Conservation (phyloP, 2,797 vertebrate genomes). For the Manis javanica region DNA sequence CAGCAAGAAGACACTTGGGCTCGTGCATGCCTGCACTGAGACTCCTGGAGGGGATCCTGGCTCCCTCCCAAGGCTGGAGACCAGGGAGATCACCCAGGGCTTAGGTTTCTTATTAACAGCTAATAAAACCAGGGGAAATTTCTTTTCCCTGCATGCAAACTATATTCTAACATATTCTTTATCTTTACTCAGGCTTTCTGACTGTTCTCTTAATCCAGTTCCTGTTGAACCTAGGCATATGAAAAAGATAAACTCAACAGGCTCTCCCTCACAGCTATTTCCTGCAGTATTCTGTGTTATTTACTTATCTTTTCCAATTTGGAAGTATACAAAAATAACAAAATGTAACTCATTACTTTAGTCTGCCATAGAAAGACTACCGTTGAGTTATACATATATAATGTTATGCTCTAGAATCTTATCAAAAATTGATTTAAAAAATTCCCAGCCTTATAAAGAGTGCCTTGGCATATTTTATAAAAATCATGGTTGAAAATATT, state of each 20-base stretch:
- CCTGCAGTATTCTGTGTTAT: neutral
- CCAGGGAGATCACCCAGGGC: neutral
- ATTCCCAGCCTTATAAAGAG: neutral
- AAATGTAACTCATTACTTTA: conserved; percentile 39
- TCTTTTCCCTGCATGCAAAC: neutral
- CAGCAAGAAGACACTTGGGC: neutral
- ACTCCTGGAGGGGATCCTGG: neutral
- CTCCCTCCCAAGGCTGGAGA: neutral
- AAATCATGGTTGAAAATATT: conserved; percentile 13
- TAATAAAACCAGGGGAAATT: neutral
- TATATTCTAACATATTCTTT: neutral
- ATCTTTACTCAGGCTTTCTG: neutral
- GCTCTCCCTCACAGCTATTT: neutral
- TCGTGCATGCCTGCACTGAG: too few species aligned
- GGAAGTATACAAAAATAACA: conserved; percentile 22
- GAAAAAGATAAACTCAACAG: neutral
- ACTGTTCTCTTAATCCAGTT: neutral
- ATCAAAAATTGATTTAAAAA: conserved; percentile 43
- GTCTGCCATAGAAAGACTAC: neutral
- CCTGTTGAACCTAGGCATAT: neutral
- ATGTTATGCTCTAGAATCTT: neutral
- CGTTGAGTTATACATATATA: conserved; percentile 5
- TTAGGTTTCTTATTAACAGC: neutral
- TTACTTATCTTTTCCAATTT: conserved; percentile 14
- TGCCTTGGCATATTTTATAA: conserved; percentile 40